Percentiles rank a stretch among this genome's conserved stretches.
These are phyloP conservation scores for Uropetala carovei DNA, from an alignment of 2,888 invertebrate species.

Conservation along the genomic window DNA sequence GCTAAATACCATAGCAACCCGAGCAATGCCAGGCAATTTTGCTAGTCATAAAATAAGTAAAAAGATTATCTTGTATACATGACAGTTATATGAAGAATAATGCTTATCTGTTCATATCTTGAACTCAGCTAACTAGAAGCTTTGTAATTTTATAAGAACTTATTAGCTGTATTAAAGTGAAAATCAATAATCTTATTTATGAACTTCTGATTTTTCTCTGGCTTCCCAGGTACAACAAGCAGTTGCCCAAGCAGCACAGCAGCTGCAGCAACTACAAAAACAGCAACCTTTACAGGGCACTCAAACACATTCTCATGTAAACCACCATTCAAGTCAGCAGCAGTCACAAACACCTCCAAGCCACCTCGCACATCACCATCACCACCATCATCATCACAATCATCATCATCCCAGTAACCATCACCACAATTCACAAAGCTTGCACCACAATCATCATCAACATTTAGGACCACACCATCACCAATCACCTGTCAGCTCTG, in stretches of 20 bases:
- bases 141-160: too few species aligned
- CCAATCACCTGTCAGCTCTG: constrained; percentile 72
- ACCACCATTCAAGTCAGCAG: constrained; percentile 67
- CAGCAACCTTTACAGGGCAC: constrained; percentile 72
- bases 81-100: too few species aligned
- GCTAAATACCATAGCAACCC: too few species aligned
- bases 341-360: constrained; percentile 67
- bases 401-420: constrained; percentile 19
- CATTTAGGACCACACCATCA: constrained; percentile 71
- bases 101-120: too few species aligned
- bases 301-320: constrained; percentile 67
- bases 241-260: constrained; percentile 90
- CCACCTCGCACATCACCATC: constrained; percentile 35
- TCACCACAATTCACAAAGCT: constrained; percentile 68
- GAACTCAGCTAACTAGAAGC: too few species aligned
- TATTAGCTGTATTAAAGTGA: too few species aligned
- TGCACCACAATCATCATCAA: constrained; percentile 72
- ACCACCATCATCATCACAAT: constrained; percentile 5
- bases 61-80: too few species aligned
- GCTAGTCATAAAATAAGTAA: too few species aligned
- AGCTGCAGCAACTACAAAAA: constrained; percentile 88
- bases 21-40: too few species aligned
- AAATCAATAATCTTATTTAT: background rate
- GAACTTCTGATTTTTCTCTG: constrained; percentile 56
- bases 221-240: constrained; percentile 85